A percentile compares a stretch with the other conserved stretches of the same genome.
Evolutionary conservation across 2,113 vertebrate genomes (phyloP).

Genomic region (Pachycephala philippinensis): DNA sequence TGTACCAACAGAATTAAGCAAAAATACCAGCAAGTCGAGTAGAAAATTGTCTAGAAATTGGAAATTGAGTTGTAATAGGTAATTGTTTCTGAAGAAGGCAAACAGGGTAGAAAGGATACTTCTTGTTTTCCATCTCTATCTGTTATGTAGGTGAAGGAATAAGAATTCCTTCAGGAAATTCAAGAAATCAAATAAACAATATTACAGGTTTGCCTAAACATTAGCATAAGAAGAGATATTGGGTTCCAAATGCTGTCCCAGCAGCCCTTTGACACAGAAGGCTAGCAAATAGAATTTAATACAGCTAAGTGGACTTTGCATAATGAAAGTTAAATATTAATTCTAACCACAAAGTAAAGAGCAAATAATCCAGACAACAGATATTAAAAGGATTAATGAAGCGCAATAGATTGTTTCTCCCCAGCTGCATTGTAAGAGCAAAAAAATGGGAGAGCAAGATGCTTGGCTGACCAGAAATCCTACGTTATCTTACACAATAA

Average conservation of each 20-base stretch:
- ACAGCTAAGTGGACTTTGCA: not conserved
- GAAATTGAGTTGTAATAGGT: conserved; percentile 18
- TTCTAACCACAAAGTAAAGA: conserved; percentile 26
- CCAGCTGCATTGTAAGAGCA: not conserved
- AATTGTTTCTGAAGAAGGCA: conserved; percentile 22
- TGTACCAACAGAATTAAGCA: not conserved
- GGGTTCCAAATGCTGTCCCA: not conserved
- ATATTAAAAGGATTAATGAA: conserved; percentile 51
- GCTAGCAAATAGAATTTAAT: conserved; percentile 11
- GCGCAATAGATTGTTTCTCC: not conserved
- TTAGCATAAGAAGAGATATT: not conserved
- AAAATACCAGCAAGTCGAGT: not conserved
- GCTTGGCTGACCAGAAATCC: not conserved
- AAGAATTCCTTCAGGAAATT: not conserved
- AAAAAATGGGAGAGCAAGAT: not conserved
- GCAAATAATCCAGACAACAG: conserved; percentile 38
- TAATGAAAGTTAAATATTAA: conserved; percentile 61
- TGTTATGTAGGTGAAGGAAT: not conserved
- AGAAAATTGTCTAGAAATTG: conserved; percentile 23
- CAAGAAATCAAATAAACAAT: not conserved
- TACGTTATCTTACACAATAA: not conserved
- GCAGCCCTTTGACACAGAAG: not conserved
- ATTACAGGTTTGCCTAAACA: not conserved
- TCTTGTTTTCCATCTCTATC: not conserved
- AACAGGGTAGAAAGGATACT: not conserved